Percentiles rank a stretch among this genome's conserved stretches.
Evolutionary conservation across 2,113 vertebrate genomes (phyloP).

Genomic region (Piprites chloris): DNA sequence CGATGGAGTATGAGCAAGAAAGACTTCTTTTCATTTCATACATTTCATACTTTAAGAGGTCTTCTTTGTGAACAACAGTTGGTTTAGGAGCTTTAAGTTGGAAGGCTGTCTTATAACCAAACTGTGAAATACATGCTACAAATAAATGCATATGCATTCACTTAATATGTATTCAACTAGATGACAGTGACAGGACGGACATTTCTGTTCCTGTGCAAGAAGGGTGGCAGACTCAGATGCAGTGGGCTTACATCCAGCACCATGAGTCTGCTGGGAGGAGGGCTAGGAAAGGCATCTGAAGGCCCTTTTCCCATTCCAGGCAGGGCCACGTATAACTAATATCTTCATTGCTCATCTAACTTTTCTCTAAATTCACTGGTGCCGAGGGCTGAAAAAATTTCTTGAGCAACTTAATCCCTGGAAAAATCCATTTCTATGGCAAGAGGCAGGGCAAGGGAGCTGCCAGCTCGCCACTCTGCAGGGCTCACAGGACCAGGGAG

Average conservation of each 20-base stretch:
- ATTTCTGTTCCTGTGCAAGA: not conserved
- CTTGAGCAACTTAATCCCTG: not conserved
- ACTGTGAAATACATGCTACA: not conserved
- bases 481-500: rapidly evolving
- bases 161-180: not conserved
- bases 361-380: not conserved
- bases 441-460: not conserved
- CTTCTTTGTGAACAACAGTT: not conserved
- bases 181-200: rapidly evolving
- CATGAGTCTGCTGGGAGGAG: rapidly evolving
- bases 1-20: not conserved
- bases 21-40: not conserved
- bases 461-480: rapidly evolving
- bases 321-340: not conserved
- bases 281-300: not conserved
- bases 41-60: not conserved
- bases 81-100: not conserved
- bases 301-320: not conserved
- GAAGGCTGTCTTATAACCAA: not conserved
- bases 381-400: not conserved
- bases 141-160: not conserved
- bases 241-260: not conserved
- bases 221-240: not conserved
- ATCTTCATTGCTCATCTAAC: not conserved
- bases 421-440: not conserved